phyloP scores from a whole-genome alignment of 2,113 vertebrate genomes.

The Rissa tridactyla region DNA sequence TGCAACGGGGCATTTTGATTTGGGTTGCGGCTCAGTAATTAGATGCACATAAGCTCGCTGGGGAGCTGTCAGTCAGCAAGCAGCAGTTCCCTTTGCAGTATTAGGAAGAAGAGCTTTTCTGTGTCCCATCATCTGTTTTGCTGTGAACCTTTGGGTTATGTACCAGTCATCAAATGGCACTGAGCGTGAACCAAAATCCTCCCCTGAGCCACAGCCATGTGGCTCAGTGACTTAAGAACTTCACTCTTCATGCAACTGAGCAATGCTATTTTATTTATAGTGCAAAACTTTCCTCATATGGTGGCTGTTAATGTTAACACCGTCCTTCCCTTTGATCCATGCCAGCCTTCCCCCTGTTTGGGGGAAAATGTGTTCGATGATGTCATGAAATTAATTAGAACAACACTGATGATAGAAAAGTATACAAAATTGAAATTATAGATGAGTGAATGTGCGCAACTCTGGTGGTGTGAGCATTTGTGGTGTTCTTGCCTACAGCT shows the following conservation, averaged over 20 bases:
- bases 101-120: neutral
- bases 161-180: neutral
- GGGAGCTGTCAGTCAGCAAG: conserved; percentile 38
- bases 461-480: no score
- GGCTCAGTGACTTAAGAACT: neutral
- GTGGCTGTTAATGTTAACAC: neutral
- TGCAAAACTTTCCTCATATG: neutral
- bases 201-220: neutral
- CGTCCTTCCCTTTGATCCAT: neutral
- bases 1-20: conserved; percentile 71
- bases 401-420: no score
- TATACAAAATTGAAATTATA: no score
- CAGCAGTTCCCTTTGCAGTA: neutral
- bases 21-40: conserved; percentile 52
- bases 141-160: conserved; percentile 4
- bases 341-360: neutral
- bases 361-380: neutral
- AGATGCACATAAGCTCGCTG: conserved; percentile 62
- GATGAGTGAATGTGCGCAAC: no score
- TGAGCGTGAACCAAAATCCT: neutral
- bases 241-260: neutral
- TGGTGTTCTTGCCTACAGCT: neutral
- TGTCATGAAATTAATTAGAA: no score
- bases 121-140: neutral
- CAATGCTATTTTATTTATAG: neutral